A percentile compares a stretch with the other conserved stretches of the same genome.
phyloP scores from a whole-genome alignment of 2,113 vertebrate genomes.

The Atlantisia rogersi region DNA sequence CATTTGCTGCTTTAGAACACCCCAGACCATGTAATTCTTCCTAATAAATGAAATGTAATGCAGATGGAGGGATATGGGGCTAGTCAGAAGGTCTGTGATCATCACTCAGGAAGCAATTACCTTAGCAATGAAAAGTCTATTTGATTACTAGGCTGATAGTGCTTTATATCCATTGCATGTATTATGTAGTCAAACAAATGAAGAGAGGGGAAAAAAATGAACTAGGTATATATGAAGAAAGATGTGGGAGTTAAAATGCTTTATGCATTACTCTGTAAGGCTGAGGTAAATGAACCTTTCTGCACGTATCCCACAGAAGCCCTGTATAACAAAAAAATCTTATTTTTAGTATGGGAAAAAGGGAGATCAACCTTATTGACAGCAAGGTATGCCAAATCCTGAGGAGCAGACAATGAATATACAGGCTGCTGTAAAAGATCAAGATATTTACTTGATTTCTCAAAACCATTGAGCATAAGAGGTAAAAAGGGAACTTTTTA shows the following conservation, averaged over 20 bases:
- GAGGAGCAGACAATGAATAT: neutral
- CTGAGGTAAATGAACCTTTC: neutral
- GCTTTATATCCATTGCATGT: neutral
- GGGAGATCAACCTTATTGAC: neutral
- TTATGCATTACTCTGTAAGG: neutral
- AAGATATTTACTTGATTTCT: neutral
- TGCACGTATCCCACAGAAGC: neutral
- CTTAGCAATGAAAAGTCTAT: neutral
- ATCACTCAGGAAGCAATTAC: conserved; percentile 15
- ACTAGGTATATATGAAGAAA: neutral
- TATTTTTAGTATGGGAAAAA: neutral
- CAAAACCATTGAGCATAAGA: neutral
- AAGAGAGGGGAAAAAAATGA: neutral
- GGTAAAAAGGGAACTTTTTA: neutral
- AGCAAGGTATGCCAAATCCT: neutral
- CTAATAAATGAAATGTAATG: neutral
- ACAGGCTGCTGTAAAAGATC: neutral
- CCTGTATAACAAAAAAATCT: neutral
- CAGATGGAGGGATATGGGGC: neutral
- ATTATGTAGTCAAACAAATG: neutral
- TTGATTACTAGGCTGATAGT: conserved; percentile 4
- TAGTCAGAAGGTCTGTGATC: neutral
- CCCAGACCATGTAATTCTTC: neutral
- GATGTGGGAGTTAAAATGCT: neutral
- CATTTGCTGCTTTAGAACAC: neutral